Evolutionary conservation across 2,888 invertebrate species (phyloP).

Genomic region (Lomographa bimaculata): DNA sequence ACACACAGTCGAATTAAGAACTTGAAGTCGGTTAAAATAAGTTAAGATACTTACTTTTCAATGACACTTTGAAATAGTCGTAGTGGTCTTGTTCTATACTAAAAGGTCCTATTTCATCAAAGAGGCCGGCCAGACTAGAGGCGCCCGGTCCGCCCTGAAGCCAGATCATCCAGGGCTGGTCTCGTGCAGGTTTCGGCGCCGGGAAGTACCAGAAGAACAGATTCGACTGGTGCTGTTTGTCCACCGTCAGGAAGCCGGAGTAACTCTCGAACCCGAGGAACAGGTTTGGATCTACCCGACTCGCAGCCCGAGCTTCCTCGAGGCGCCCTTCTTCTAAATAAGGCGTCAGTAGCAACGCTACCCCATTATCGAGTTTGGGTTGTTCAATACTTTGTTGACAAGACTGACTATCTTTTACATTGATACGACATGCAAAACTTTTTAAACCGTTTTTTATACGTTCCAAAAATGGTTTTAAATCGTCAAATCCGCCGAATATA

Average conservation of each 20-base stretch:
- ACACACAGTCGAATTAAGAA: no score
- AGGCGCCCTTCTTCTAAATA: slow-evolving; percentile 59
- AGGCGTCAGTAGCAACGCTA: slow-evolving; percentile 64
- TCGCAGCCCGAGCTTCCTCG: slow-evolving; percentile 61
- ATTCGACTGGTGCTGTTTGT: slow-evolving; percentile 88
- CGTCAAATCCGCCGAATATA: no score
- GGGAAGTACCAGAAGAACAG: slow-evolving; percentile 95
- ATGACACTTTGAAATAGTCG: no score
- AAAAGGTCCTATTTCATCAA: slow-evolving; percentile 73
- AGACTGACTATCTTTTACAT: slow-evolving; percentile 26
- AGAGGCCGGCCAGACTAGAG: slow-evolving; percentile 82
- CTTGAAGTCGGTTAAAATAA: no score
- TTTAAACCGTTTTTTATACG: no score
- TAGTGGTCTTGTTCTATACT: slow-evolving; percentile 32
- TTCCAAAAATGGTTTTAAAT: no score
- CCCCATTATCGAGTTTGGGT: slow-evolving; percentile 51
- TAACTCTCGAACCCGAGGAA: slow-evolving; percentile 75
- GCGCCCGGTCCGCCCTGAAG: slow-evolving; percentile 95
- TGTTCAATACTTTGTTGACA: slow-evolving; percentile 23
- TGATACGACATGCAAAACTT: no score
- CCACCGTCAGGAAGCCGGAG: slow-evolving; percentile 86
- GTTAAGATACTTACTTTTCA: no score
- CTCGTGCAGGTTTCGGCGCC: slow-evolving; percentile 58
- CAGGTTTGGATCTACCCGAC: slow-evolving; percentile 48
- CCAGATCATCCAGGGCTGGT: slow-evolving; percentile 91